Evolutionary conservation across 1,140 invertebrate species (phyloP), one percentile per base, ranked within the genome.

Genomic region (Ephestia elutella): DNA sequence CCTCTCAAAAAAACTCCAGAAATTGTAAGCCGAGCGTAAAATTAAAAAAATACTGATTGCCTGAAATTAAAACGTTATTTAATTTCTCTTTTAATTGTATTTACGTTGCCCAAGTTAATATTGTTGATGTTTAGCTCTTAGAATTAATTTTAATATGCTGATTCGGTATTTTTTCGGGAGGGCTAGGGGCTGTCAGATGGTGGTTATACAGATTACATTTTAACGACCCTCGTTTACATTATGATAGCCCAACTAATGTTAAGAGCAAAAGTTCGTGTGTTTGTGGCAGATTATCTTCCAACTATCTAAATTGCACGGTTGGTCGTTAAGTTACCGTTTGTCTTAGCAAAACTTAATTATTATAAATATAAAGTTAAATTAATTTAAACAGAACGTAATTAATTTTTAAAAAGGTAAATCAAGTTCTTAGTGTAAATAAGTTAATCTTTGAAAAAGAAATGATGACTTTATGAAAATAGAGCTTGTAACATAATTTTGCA

Each of bases 201-300:
- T 25, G 50, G 50, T 25, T 25, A 5, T n/a, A 25, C n/a, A 53
- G 50, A 53, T 53, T 53, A 53, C 50, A 53, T 53, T 53, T 53
- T 53, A 53, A 53, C 50, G 50, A 53, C 19, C 50, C 17, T 53
- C 50, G 50, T 25, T 25, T 25, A 32, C 20, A n/a, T 53, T 53
- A 53, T 17, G n/a, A 15, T 44, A 44, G 13, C 38, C 15, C 13
- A 44, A 44, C 38, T 44, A 44, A 44, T 53, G 50, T 28, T 13
- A 53, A 25, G 50, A 10, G 50, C 50, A 25, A 53, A 53, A 25
- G 0, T 21, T n/a, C 5, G 19, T 53, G 19, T 25, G 50, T 53
- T 53, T 21, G 50, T 53, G 8, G 20, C 4, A 25, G 11, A n/a
- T 53, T 25, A 53, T 53, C 11, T 53, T 5, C 5, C 5, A 21